Evolutionary conservation across 1,140 invertebrate species (phyloP), one percentile per base, ranked within the genome.

Genomic region (Apis laboriosa): DNA sequence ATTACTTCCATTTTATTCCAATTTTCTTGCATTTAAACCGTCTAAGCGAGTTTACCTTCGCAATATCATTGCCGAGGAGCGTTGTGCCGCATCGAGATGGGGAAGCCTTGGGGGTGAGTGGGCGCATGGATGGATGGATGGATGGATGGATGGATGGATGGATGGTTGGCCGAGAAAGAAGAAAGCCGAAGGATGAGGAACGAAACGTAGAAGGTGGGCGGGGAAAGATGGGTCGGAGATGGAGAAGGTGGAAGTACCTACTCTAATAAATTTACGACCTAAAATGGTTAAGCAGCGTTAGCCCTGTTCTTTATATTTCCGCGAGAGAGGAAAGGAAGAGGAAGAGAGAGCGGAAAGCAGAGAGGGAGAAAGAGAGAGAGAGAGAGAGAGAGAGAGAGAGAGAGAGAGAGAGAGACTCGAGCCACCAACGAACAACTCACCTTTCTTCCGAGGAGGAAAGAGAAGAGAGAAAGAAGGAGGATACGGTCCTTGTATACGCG

Each of bases 281-380:
- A 94, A 94, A 92, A 92, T 92, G 92, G 92, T 94, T 94, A 94
- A 94, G 91, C 90, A 90, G 90, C 90, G 92, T 94, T 93, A 93
- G 91, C 91, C 92, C 91, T 91, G 92, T 93, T 94, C 93, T 94
- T 94, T 93, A 94, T 94, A 94, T 94, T 94, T 94, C 93, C 93
- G 92, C 88, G 88, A 89, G 79, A 77, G 84, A 66, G 51, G 51
- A 67, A 19, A 72, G 56, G 24, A 24, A 63, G 24, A 56, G 55
- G 15, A 13, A 56, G 55, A 5, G 55, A 13, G 55, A 13, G 55
- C 5, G n/a, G n/a, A 9, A 5, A 1, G 11, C 13, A 15, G 53
- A 15, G 13, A 55, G 53, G 9, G 13, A 55, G 53, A 55, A 9
- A 55, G 5, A 55, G 55, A 55, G 53, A 55, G 53, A 51, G 34